phyloP scores from a whole-genome alignment of 2,797 vertebrate species.

The Oreochromis mossambicus region DNA sequence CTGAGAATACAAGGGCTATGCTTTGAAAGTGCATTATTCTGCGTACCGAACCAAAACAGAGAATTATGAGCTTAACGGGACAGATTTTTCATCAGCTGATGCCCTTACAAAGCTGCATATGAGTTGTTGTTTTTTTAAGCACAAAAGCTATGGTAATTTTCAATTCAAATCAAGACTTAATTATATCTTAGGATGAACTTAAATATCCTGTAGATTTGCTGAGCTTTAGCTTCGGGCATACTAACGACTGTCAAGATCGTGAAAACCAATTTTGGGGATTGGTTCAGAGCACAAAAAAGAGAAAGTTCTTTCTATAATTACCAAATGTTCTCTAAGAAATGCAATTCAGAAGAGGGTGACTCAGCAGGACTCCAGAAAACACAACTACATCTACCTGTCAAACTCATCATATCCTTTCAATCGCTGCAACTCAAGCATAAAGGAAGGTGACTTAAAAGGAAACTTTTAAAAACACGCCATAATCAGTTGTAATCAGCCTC shows the following conservation, averaged over 20 bases:
- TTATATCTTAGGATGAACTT: neutral
- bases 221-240: neutral
- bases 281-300: neutral
- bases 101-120: neutral
- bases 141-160: neutral
- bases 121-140: neutral
- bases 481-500: neutral
- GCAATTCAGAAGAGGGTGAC: neutral
- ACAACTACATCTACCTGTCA: neutral
- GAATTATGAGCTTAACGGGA: constrained; percentile 3
- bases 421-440: neutral
- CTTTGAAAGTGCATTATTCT: neutral
- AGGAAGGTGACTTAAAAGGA: neutral
- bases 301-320: neutral
- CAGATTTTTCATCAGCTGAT: neutral
- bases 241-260: neutral
- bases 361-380: neutral
- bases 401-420: neutral
- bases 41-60: neutral
- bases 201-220: neutral
- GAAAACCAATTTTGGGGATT: neutral
- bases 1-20: neutral
- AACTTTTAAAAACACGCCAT: neutral
- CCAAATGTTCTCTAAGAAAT: neutral
- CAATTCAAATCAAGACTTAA: neutral